Percentiles rank a stretch among this genome's conserved stretches.
Evolutionary conservation across 2,113 vertebrate genomes (phyloP).

Genomic region (Paramisgurnus dabryanus): DNA sequence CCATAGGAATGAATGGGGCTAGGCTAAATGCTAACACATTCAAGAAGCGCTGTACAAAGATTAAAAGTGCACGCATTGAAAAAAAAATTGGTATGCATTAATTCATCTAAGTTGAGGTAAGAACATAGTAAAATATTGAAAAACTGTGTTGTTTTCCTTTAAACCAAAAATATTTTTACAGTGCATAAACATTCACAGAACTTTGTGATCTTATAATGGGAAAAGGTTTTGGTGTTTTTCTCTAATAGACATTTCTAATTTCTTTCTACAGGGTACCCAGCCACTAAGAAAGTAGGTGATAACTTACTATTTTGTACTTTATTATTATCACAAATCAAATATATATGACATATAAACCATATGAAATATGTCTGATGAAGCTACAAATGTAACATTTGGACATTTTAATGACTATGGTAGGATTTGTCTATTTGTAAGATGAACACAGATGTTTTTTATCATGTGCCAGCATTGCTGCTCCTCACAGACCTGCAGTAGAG

Average conservation of each 20-base stretch:
- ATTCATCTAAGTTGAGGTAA: too few relatives aligned
- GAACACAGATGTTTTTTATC: not conserved
- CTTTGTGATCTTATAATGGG: not conserved
- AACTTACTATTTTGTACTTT: not conserved
- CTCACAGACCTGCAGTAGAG: constrained; percentile 12
- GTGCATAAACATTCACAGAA: too few relatives aligned
- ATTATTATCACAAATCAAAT: not conserved
- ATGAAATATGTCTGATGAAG: not conserved
- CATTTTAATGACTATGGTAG: not conserved
- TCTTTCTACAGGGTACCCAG: constrained; percentile 58
- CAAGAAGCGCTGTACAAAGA: too few relatives aligned
- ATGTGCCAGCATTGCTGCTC: not conserved
- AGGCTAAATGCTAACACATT: too few relatives aligned
- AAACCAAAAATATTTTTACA: too few relatives aligned
- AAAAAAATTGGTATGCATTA: too few relatives aligned
- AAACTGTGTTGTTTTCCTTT: too few relatives aligned
- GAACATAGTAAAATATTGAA: too few relatives aligned
- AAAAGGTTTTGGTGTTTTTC: not conserved
- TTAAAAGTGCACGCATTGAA: too few relatives aligned
- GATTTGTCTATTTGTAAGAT: not conserved
- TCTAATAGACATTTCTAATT: not conserved
- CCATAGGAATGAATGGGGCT: too few relatives aligned
- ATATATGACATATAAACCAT: too few relatives aligned
- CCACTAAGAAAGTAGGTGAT: constrained; percentile 67
- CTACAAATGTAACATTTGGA: not conserved